Evolutionary conservation across 2,113 vertebrate species (phyloP).

Genomic region (Solea solea): DNA sequence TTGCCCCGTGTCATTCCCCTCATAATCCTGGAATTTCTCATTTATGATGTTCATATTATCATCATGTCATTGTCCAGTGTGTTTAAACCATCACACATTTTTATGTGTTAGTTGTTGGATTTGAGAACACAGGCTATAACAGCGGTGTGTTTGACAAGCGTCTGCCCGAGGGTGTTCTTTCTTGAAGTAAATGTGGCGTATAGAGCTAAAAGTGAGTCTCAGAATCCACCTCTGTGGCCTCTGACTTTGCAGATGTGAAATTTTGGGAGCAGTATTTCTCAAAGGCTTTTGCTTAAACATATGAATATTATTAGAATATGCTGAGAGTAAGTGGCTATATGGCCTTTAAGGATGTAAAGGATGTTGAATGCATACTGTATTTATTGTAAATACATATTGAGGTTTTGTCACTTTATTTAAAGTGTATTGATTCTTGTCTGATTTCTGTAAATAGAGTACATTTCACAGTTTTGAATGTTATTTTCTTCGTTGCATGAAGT

Average conservation of each 20-base stretch:
- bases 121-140: slow-evolving; percentile 1
- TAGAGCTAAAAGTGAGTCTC: not conserved
- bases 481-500: slow-evolving; percentile 12
- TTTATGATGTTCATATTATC: not conserved
- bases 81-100: slow-evolving; percentile 36
- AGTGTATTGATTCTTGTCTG: slow-evolving; percentile 39
- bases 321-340: not conserved
- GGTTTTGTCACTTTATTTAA: slow-evolving; percentile 55
- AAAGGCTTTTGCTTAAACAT: slow-evolving; percentile 10
- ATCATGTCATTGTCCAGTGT: slow-evolving; percentile 1
- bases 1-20: slow-evolving; percentile 1
- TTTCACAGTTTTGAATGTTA: slow-evolving; percentile 34
- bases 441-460: slow-evolving; percentile 37
- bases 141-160: not conserved
- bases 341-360: slow-evolving; percentile 37
- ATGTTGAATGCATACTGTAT: slow-evolving; percentile 54
- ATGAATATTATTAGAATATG: slow-evolving; percentile 24
- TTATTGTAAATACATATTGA: slow-evolving; percentile 75
- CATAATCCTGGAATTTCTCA: slow-evolving; percentile 18
- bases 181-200: slow-evolving; percentile 4
- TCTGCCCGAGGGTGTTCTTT: not conserved
- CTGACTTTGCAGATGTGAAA: not conserved
- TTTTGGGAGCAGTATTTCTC: slow-evolving; percentile 14
- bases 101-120: slow-evolving; percentile 14
- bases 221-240: not conserved